Base-by-base conservation (phyloP, 64 coral and sea anemone species). In the Actinia tenebrosa region DNA sequence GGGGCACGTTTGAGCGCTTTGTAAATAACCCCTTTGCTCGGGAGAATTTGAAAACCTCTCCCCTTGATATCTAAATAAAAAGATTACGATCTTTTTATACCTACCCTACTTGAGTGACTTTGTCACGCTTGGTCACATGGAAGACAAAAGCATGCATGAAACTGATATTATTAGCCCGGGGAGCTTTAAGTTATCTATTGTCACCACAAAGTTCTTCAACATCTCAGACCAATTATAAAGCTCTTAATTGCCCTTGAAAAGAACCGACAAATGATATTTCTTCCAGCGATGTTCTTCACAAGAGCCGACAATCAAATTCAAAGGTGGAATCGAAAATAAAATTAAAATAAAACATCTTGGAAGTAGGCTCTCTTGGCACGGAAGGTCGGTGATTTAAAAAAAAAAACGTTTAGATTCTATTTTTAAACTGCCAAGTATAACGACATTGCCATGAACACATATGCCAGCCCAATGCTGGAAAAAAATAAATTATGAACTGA, bases 211-310 rank as follows among this genome's bases (percentile, higher is more conserved):
- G 69, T 75, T 26, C 69, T 30, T 75, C 69, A 30, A 75, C 69
- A 42, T 30, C 69, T 75, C 69, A 75, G 69, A 75, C 69, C 69
- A 75, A 75, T 75, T 75, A 26, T 42, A 75, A 42, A 75, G 69
- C 69, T 42, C 69, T 75, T 75, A 75, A 75, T 75, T 75, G 69
- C 69, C 69, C 27, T 75, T 75, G 69, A 75, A 75, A 75, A 37
- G 27, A 3, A 75, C 69, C 69, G 69, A 75, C 69, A 75, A 75
- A 75, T 43, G 69, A 75, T 75, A 66, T 75, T 27, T 75, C 69
- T 26, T 75, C 25, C 25, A 75, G 69, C 69, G 69, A 26, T 75
- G 69, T 75, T 75, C 25, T 75, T 75, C 26, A 75, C 26, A 75
- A 75, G 69, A 30, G 69, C 69, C 69, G 69, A 75, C 69, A 75